Evolutionary conservation across 2,888 invertebrate species (phyloP), one percentile per base, ranked within the genome.

Genomic region (Metallyticus violacea): DNA sequence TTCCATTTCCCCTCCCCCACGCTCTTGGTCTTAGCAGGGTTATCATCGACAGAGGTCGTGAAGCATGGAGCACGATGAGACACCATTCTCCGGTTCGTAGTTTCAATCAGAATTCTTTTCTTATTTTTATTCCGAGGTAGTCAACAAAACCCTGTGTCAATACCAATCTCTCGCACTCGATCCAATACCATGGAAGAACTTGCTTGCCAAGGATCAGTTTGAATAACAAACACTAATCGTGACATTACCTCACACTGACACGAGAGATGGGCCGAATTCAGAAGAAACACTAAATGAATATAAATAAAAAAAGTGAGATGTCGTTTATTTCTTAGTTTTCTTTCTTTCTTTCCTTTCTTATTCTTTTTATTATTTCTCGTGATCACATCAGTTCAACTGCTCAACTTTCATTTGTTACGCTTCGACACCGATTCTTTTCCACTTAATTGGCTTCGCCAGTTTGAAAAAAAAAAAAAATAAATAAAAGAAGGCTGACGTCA

Each of bases 351-450:
- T 9, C 40, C 40, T 62, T 62, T 4, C 40, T 62, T 62, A 22
- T 62, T 62, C 40, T 62, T 62, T 62, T 62, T 62, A 62, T 62
- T 62, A 62, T 62, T 62, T 62, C 40, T 62, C 40, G 40, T 62
- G 40, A 62, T 62, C 40, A 22, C 40, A 62, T 62, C 40, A 62
- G 40, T 62, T 22, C 40, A 22, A 62, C 40, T 62, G 40, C 40
- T 62, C 40, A 62, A 62, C 40, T 62, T 62, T 62, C 15, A 62
- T 80, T 29, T 80, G 83, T 86, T 79, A 86, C 82, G 86, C 82
- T 40, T 86, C 79, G 40, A 77, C 79, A 87, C 85, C 81, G 87
- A 87, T 87, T 87, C 85, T 85, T 87, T 87, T 87, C 82, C 87
- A 87, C 85, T 86, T 85, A 87, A 85, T 85, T 87, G 85, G 82